phyloP scores from a whole-genome alignment of 1,140 invertebrate genomes.

The Drosophila virilis region DNA sequence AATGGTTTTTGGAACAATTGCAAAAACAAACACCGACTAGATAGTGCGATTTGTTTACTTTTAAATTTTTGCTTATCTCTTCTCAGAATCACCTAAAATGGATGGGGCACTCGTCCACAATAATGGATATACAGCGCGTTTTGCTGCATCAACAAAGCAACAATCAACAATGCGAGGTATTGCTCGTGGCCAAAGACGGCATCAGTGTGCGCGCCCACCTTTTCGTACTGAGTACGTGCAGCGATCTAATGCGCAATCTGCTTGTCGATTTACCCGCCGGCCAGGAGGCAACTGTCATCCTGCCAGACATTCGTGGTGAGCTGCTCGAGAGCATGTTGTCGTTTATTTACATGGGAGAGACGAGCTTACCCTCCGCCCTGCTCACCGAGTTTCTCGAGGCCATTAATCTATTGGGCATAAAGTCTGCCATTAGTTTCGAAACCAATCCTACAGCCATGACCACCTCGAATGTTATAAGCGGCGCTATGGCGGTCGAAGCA shows the following conservation, averaged over 20 bases:
- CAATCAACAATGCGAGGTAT: conserved; percentile 69
- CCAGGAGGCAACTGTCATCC: conserved; percentile 73
- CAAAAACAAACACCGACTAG: conserved; percentile 33
- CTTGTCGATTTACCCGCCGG: conserved; percentile 69
- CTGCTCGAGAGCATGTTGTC: conserved; percentile 74
- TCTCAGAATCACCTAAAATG: conserved; percentile 80
- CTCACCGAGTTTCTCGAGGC: conserved; percentile 77
- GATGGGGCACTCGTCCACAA: conserved; percentile 82
- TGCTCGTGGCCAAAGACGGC: conserved; percentile 73
- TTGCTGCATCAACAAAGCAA: conserved; percentile 62
- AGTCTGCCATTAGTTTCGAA: conserved; percentile 81
- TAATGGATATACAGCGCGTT: conserved; percentile 77
- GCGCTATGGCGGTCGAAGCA: conserved; percentile 47
- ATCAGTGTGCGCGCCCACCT: conserved; percentile 73
- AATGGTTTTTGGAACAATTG: conserved; percentile 50
- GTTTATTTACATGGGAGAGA: conserved; percentile 81
- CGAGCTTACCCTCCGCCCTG: conserved; percentile 62
- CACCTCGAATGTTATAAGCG: conserved; percentile 18
- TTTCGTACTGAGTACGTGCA: conserved; percentile 79
- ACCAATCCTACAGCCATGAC: conserved; percentile 60
- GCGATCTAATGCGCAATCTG: conserved; percentile 72
- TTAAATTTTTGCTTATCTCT: not conserved
- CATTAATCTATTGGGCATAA: conserved; percentile 78
- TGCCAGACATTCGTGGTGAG: conserved; percentile 75
- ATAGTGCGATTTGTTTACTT: not conserved